phyloP scores from a whole-genome alignment of 1,140 invertebrate genomes.

The Gryon sp. region DNA sequence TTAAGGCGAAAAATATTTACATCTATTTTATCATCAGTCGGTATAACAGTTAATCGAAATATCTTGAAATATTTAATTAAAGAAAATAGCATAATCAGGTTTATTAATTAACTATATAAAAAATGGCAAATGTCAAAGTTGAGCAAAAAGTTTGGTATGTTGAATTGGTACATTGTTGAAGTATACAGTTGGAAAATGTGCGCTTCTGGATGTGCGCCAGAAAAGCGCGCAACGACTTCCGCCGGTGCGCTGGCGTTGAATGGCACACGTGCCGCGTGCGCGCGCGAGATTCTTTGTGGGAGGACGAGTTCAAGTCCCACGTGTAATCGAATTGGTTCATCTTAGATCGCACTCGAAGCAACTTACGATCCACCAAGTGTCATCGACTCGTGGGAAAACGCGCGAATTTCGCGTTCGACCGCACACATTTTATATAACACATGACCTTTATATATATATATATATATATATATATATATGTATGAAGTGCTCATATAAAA shows the following conservation, averaged over 20 bases:
- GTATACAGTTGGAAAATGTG: slow-evolving; percentile 39
- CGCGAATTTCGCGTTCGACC: background rate
- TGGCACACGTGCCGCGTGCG: slow-evolving; percentile 57
- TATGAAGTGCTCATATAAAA: too few relatives aligned
- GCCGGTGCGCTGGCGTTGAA: slow-evolving; percentile 38
- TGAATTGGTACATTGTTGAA: too few relatives aligned
- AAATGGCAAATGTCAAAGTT: too few relatives aligned
- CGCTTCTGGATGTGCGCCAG: slow-evolving; percentile 58
- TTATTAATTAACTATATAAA: too few relatives aligned
- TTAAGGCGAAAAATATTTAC: too few relatives aligned
- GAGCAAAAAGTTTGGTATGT: too few relatives aligned
- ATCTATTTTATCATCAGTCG: too few relatives aligned
- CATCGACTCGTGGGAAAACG: slow-evolving; percentile 12
- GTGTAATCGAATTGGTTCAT: slow-evolving; percentile 58
- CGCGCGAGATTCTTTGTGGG: slow-evolving; percentile 17
- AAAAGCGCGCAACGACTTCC: slow-evolving; percentile 60
- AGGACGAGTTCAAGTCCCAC: slow-evolving; percentile 38
- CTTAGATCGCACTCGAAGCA: slow-evolving; percentile 6
- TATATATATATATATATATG: too few relatives aligned
- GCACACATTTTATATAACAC: background rate
- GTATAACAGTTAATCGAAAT: too few relatives aligned
- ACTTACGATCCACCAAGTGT: background rate
- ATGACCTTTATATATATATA: too few relatives aligned
- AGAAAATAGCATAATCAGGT: too few relatives aligned
- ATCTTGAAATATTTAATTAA: too few relatives aligned